Percentiles rank a stretch among this genome's conserved stretches.
Conservation (phyloP, 2,888 invertebrate genomes). For the Aporophyla nigra region DNA sequence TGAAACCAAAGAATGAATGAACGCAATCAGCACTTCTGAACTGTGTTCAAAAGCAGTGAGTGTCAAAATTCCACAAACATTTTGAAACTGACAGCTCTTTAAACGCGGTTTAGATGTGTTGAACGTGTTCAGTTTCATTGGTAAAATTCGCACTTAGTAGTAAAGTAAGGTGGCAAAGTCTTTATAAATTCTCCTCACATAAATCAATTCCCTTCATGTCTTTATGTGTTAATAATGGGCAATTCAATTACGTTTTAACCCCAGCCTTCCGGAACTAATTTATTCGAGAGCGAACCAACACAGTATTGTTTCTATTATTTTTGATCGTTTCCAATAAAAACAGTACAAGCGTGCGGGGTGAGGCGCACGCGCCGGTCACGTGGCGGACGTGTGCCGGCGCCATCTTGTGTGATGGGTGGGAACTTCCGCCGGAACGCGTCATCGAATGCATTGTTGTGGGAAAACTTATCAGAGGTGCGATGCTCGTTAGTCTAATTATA, state of each 20-base stretch:
- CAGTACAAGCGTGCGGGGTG: constrained; percentile 82
- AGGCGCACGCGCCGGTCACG: constrained; percentile 77
- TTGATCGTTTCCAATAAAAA: constrained; percentile 89
- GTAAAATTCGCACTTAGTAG: too few species aligned
- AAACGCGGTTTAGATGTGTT: too few species aligned
- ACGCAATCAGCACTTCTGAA: too few species aligned
- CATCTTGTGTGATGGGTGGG: constrained; percentile 88
- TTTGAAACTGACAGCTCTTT: too few species aligned
- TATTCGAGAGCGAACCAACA: constrained; percentile 86
- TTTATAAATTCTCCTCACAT: background rate
- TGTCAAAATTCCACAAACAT: too few species aligned
- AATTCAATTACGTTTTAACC: constrained; percentile 90
- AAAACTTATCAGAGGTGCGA: constrained; percentile 79
- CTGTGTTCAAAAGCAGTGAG: too few species aligned
- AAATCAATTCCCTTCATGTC: constrained; percentile 44
- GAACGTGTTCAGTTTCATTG: too few species aligned
- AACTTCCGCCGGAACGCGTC: constrained; percentile 85
- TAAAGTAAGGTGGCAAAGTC: background rate
- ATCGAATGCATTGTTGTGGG: constrained; percentile 79
- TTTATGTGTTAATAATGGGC: constrained; percentile 84
- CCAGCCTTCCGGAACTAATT: constrained; percentile 84
- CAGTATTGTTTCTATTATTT: constrained; percentile 86
- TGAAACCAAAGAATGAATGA: too few species aligned
- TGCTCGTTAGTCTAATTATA: constrained; percentile 66
- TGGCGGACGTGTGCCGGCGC: constrained; percentile 80